These are phyloP conservation scores for Thymallus thymallus DNA, from an alignment of 2,113 vertebrate genomes.

Conservation along the genomic window DNA sequence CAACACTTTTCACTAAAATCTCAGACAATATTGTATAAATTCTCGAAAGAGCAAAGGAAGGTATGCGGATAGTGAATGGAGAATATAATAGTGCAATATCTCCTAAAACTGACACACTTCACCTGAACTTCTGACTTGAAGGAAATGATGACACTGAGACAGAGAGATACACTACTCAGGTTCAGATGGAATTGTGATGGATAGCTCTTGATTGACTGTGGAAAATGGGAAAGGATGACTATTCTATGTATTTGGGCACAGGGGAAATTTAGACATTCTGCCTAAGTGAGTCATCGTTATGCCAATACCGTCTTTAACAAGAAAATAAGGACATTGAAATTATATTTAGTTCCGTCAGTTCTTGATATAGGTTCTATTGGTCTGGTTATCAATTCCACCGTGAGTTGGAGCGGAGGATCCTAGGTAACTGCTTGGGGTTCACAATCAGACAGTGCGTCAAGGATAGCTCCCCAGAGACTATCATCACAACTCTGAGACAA, in stretches of 20 bases:
- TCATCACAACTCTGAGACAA: neutral
- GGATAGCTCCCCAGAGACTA: neutral
- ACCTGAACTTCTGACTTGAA: neutral
- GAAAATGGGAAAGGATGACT: slow-evolving; percentile 10
- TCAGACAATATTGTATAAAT: neutral
- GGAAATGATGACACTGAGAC: too few relatives aligned
- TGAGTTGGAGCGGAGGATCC: slow-evolving; percentile 14
- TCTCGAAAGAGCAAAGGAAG: neutral
- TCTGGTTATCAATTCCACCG: slow-evolving; percentile 25
- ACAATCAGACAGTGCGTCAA: neutral
- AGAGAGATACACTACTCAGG: too few relatives aligned
- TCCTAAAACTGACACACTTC: neutral
- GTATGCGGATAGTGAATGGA: neutral
- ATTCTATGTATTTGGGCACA: slow-evolving; percentile 8
- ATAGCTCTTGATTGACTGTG: slow-evolving; percentile 5
- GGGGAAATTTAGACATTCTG: slow-evolving; percentile 28
- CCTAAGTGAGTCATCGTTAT: slow-evolving; percentile 16
- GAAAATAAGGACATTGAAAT: slow-evolving; percentile 1
- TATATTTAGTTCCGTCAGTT: neutral
- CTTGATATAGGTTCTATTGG: slow-evolving; percentile 9
- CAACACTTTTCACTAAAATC: too few relatives aligned
- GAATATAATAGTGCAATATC: neutral
- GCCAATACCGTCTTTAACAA: slow-evolving; percentile 8
- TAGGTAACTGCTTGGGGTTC: slow-evolving; percentile 11
- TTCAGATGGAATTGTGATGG: slow-evolving; percentile 16